Conservation (phyloP, 2,888 invertebrate genomes). For the Synergus itoensis region DNA sequence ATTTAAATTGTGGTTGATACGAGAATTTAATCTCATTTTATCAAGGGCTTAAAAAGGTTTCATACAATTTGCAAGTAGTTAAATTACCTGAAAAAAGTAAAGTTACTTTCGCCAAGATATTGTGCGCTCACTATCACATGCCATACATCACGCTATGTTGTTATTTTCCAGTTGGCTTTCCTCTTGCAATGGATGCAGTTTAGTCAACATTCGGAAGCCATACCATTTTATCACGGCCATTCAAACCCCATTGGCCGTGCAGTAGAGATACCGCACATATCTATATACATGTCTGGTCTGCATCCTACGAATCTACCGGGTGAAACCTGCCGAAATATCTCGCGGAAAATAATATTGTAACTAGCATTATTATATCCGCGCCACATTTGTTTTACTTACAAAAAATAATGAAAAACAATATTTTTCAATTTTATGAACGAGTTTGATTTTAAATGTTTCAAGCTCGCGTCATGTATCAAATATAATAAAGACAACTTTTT, state of each 20-base stretch:
- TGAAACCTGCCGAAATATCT: conserved; percentile 50
- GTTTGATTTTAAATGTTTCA: too few relatives aligned
- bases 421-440: too few relatives aligned
- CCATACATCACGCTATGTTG: conserved; percentile 67
- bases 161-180: conserved; percentile 78
- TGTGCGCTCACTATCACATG: conserved; percentile 54
- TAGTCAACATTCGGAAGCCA: conserved; percentile 78
- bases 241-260: conserved; percentile 78
- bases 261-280: conserved; percentile 76
- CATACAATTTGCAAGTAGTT: conserved; percentile 3
- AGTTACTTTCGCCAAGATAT: conserved; percentile 46
- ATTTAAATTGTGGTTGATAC: too few relatives aligned
- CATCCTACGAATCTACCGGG: conserved; percentile 68
- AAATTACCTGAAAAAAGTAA: neutral
- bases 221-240: conserved; percentile 77
- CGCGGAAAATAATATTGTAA: conserved; percentile 23
- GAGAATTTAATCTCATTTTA: neutral
- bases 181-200: conserved; percentile 77
- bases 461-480: too few relatives aligned
- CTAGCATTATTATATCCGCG: too few relatives aligned
- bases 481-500: too few relatives aligned
- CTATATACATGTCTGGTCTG: conserved; percentile 71
- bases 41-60: neutral
- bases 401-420: too few relatives aligned
- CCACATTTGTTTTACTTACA: too few relatives aligned